Base-by-base conservation (phyloP, 2,797 vertebrate species). In the Lepus oiostolus region DNA sequence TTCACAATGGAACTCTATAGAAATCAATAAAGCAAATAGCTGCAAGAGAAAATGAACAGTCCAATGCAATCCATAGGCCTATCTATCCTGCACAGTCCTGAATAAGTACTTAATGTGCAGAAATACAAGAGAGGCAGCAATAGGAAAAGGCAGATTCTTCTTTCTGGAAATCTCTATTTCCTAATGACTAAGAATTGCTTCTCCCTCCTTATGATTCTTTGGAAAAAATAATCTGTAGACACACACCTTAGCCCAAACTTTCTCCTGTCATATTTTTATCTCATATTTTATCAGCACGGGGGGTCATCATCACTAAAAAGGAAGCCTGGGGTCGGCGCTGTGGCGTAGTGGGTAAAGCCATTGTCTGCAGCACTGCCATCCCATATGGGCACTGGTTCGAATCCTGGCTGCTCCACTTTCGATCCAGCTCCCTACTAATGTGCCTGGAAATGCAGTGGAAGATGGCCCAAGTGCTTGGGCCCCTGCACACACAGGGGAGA, bases 21-120 rank as follows among this genome's bases (percentile, higher is more conserved):
- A 96, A 97, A 98, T 88, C 97, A 98, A 97, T 97, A 97, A 97
- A 97, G 86, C 89, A 87, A 97, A 96, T 96, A 96, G 91, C n/a
- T 97, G 86, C 96, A 98, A 95, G 79, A 96, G 96, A 97, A 98
- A 97, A 97, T 97, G 97, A 98, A 96, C 76, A 94, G 91, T 22
- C 58, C 47, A 82, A 95, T 91, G 97, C 92, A 98, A 97, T 97
- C 92, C 95, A 96, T 10, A 74, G 95, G 70, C 81, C 88, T 96
- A 96, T 89, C 88, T 96, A 87, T 93, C 94, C 30, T 90, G 70
- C 94, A 96, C n/a, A 96, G 90, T 38, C 38, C 52, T 26, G 70
- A 94, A 13, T 32, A 94, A 89, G 35, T 21, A 71, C 67, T 91
- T 76, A 87, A 58, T 52, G 9, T n/a, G 14, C 12, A 85, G 85